Evolutionary conservation across 92 coral and sea anemone species (phyloP), one percentile per base, ranked within the genome.

Genomic region (Umimayanthus chanpuru): DNA sequence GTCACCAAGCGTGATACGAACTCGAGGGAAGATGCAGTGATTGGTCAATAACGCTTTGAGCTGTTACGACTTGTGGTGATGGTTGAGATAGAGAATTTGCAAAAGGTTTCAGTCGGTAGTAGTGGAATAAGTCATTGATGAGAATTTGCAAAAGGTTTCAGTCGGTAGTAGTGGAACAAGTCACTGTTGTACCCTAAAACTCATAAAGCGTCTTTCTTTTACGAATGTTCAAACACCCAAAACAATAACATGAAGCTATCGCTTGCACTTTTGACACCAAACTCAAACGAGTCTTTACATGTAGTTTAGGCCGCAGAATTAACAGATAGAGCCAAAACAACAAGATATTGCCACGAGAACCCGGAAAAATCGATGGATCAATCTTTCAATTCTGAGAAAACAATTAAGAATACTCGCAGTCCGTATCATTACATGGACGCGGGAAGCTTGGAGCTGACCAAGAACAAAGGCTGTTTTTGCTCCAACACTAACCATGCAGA

Each of bases 401-500:
- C 8, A 28, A 39, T 4, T 23, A 21, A 20, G 50, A 15, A 53
- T 28, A 43, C 79, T 15, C 25, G 26, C 79, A 75, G 16, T 36
- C 79, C 79, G 15, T 5, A 14, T 73, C 77, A 9, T 71, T 18
- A 28, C 8, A 14, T 14, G 36, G 77, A 30, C 4, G 43, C 77
- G 32, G 20, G 44, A n/a, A 29, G 77, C 21, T 40, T 73, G 77
- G 77, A 40, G 36, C 44, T 18, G 43, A 30, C 36, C 77, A 32
- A 73, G 43, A 36, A 21, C 41, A 23, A 43, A 32, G 53, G 26
- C 53, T 36, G 28, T 4, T 75, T 14, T 61, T 75, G 29, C 79
- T 39, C 12, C 53, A 75, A n/a, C 47, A 73, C 39, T 72, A 18
- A 72, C 77, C 77, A 30, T 72, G 77, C 77, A 30, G 77, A 72